Percentiles rank a stretch among this genome's conserved stretches.
Conservation (phyloP, 2,888 invertebrate species). For the Prostheceraeus crozeri region DNA sequence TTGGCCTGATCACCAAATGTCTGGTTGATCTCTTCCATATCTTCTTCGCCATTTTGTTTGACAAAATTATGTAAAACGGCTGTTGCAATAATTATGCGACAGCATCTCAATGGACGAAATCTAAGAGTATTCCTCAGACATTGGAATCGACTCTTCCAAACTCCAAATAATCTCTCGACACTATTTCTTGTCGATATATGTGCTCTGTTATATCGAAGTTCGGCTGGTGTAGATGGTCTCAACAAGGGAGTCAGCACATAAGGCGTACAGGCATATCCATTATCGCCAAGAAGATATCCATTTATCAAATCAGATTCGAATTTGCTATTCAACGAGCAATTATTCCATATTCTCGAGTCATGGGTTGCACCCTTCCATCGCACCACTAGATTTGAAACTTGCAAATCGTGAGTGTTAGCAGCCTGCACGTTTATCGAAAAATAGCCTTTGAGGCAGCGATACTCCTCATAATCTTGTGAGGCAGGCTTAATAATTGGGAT, state of each 20-base stretch:
- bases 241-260: slow-evolving; percentile 7
- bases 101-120: slow-evolving; percentile 8
- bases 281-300: background rate
- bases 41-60: background rate
- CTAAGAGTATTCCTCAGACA: background rate
- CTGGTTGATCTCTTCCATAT: too few relatives aligned
- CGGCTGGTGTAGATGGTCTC: background rate
- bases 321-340: background rate
- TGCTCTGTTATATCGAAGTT: slow-evolving; percentile 10
- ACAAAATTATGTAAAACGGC: slow-evolving; percentile 19
- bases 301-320: background rate
- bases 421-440: too few relatives aligned
- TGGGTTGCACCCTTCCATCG: background rate
- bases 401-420: too few relatives aligned
- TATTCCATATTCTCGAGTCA: background rate
- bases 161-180: slow-evolving; percentile 1
- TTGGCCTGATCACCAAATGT: too few relatives aligned
- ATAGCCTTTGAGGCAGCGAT: too few relatives aligned
- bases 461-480: too few relatives aligned
- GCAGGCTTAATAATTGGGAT: too few relatives aligned
- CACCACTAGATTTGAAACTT: too few relatives aligned
- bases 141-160: slow-evolving; percentile 15
- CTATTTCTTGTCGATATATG: slow-evolving; percentile 10
- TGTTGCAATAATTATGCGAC: slow-evolving; percentile 17
- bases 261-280: slow-evolving; percentile 5